These are phyloP conservation scores for Drosophila setifemur DNA, from an alignment of 1,140 invertebrate species.

Conservation along the genomic window DNA sequence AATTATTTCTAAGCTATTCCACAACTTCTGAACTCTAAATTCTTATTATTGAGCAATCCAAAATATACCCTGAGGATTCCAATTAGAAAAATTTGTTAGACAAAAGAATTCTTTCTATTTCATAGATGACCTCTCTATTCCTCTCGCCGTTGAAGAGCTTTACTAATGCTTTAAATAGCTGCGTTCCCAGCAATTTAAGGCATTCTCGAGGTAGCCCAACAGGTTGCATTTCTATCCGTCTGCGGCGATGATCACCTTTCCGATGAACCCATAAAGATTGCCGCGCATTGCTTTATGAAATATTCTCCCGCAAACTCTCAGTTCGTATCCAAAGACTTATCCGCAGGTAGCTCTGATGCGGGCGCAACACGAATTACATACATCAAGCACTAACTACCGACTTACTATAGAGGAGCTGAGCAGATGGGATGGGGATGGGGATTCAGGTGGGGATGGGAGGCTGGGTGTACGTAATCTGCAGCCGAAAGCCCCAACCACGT, in stretches of 20 bases:
- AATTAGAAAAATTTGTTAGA: too few relatives aligned
- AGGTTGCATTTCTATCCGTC: conserved; percentile 61
- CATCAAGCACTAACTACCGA: conserved; percentile 80
- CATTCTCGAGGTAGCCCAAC: conserved; percentile 55
- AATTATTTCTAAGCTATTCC: too few relatives aligned
- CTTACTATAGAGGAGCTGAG: conserved; percentile 48
- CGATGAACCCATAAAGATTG: conserved; percentile 78
- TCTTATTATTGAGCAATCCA: too few relatives aligned
- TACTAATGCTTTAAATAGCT: conserved; percentile 19
- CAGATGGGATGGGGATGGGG: conserved; percentile 4
- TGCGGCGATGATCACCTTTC: conserved; percentile 68
- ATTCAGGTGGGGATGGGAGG: neutral
- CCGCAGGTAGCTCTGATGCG: conserved; percentile 69
- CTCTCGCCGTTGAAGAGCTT: neutral
- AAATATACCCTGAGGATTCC: too few relatives aligned
- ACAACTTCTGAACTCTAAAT: too few relatives aligned
- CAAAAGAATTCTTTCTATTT: too few relatives aligned
- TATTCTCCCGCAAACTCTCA: conserved; percentile 33
- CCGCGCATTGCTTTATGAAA: conserved; percentile 71
- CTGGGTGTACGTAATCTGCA: conserved; percentile 66
- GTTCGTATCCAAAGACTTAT: conserved; percentile 21
- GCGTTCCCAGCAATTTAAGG: conserved; percentile 24
- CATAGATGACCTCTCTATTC: too few relatives aligned
- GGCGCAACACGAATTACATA: conserved; percentile 80
- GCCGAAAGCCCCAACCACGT: conserved; percentile 60